These are phyloP conservation scores for Agrotis segetum DNA, from an alignment of 2,888 invertebrate genomes.

Conservation along the genomic window DNA sequence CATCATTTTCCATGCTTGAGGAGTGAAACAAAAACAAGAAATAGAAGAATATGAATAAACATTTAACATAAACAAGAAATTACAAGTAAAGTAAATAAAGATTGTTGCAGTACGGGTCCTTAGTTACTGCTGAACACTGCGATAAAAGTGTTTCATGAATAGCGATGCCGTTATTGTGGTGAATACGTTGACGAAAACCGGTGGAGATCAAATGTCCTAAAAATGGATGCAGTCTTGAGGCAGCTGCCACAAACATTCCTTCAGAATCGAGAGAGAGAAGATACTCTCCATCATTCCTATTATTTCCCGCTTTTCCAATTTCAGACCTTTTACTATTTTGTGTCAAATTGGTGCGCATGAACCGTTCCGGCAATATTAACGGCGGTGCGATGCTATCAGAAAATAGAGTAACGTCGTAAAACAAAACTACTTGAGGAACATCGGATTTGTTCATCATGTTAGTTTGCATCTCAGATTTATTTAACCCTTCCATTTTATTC, in stretches of 20 bases:
- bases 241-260: constrained; percentile 81
- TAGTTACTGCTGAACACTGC: constrained; percentile 77
- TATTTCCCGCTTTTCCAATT: constrained; percentile 44
- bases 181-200: constrained; percentile 72
- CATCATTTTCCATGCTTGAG: constrained; percentile 45
- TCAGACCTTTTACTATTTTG: constrained; percentile 27
- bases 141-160: constrained; percentile 76
- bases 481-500: constrained; percentile 38
- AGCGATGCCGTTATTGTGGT: constrained; percentile 72
- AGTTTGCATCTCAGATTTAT: constrained; percentile 59
- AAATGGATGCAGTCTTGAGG: constrained; percentile 79
- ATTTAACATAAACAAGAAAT: constrained; percentile 62
- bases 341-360: constrained; percentile 49
- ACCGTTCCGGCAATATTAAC: constrained; percentile 63
- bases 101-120: constrained; percentile 79
- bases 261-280: constrained; percentile 78
- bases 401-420: constrained; percentile 76
- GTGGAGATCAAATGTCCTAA: constrained; percentile 75
- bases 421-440: constrained; percentile 70
- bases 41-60: constrained; percentile 61
- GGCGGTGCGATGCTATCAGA: constrained; percentile 69
- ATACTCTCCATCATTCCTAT: constrained; percentile 44
- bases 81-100: constrained; percentile 78
- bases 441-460: constrained; percentile 45
- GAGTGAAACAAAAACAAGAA: constrained; percentile 55